A percentile compares a stretch with the other conserved stretches of the same genome.
Evolutionary conservation across 1,140 invertebrate species (phyloP).

Genomic region (Saccostrea glomerata): DNA sequence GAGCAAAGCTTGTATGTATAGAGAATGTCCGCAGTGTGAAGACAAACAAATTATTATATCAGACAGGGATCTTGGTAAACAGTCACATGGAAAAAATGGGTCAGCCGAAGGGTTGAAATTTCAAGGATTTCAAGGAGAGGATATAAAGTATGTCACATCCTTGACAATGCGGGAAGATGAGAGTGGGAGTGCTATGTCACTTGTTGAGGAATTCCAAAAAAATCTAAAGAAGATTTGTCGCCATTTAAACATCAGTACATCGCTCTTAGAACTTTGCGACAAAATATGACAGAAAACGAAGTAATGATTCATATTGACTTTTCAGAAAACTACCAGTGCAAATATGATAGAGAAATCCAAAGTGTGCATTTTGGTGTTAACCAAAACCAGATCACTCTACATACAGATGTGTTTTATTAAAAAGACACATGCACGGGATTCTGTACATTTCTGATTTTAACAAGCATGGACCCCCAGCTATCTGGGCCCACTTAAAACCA

Average conservation of each 20-base stretch:
- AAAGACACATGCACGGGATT: constrained; percentile 9
- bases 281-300: constrained; percentile 29
- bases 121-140: too few relatives aligned
- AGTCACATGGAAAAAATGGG: too few relatives aligned
- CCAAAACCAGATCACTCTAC: constrained; percentile 54
- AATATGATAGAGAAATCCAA: too few relatives aligned
- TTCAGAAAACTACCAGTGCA: constrained; percentile 58
- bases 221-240: neutral
- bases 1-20: too few relatives aligned
- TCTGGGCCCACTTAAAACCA: constrained; percentile 64
- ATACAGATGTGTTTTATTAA: constrained; percentile 49
- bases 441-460: constrained; percentile 57
- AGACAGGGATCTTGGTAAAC: too few relatives aligned
- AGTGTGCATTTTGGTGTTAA: constrained; percentile 61
- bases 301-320: constrained; percentile 54
- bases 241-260: constrained; percentile 37
- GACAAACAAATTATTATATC: too few relatives aligned
- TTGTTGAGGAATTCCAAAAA: neutral
- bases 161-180: too few relatives aligned
- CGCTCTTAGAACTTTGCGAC: neutral
- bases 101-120: too few relatives aligned
- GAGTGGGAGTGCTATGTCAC: too few relatives aligned
- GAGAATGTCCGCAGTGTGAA: too few relatives aligned
- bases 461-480: constrained; percentile 58
- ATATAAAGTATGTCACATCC: too few relatives aligned